These are phyloP conservation scores for Zaprionus nigranus DNA, from an alignment of 1,140 invertebrate genomes.

Conservation along the genomic window DNA sequence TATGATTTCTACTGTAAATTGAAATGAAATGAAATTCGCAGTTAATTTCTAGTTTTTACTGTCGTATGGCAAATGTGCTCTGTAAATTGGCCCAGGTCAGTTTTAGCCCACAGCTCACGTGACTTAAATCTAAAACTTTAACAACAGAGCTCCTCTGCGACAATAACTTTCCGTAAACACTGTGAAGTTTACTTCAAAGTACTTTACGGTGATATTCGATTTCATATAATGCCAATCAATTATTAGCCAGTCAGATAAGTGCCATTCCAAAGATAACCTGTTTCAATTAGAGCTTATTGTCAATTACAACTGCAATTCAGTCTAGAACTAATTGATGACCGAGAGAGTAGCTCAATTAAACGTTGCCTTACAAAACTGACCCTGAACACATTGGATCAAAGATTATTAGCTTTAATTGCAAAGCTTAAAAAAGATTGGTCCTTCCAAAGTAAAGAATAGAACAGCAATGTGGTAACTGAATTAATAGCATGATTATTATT, in stretches of 20 bases:
- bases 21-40: background rate
- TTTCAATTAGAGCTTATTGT: conserved; percentile 6
- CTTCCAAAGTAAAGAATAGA: background rate
- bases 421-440: background rate
- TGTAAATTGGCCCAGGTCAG: background rate
- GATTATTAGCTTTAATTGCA: conserved; percentile 1
- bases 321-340: background rate
- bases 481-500: background rate
- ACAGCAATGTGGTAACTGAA: too few relatives aligned
- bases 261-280: background rate
- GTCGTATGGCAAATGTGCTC: background rate
- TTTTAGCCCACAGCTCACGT: too few relatives aligned
- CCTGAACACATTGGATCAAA: background rate
- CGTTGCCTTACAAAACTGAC: background rate
- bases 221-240: background rate
- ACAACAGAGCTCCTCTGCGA: too few relatives aligned
- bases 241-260: background rate
- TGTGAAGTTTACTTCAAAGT: background rate
- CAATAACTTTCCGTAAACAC: background rate
- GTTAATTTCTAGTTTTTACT: background rate
- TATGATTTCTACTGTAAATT: background rate
- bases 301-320: background rate
- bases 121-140: too few relatives aligned
- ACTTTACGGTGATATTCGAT: background rate
- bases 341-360: background rate